Evolutionary conservation across 2,888 invertebrate species (phyloP).

Genomic region (Lissonota sp.): DNA sequence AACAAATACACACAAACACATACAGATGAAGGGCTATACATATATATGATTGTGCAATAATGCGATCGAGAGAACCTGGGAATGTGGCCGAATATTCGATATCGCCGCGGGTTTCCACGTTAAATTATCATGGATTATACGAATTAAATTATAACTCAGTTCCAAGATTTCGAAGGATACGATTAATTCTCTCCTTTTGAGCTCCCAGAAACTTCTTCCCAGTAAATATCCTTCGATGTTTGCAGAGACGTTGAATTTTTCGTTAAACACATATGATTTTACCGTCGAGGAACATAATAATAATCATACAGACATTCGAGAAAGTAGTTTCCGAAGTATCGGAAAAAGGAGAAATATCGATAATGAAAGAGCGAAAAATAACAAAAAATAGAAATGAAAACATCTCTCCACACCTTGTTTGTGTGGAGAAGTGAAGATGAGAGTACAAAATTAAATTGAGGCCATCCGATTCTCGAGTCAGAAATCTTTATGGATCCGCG

Average conservation of each 20-base stretch:
- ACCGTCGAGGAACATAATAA: neutral
- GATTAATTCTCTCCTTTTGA: too few species aligned
- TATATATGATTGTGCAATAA: neutral
- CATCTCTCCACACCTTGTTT: too few species aligned
- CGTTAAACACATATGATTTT: neutral
- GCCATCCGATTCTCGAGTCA: conserved; percentile 58
- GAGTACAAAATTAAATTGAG: conserved; percentile 51
- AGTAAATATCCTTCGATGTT: neutral
- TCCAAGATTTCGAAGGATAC: neutral
- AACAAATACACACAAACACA: conserved; percentile 2
- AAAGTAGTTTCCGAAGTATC: too few species aligned
- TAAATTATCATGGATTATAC: conserved; percentile 8
- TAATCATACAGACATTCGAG: too few species aligned
- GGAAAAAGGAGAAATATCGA: neutral
- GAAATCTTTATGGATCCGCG: neutral
- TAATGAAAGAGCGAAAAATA: conserved; percentile 32
- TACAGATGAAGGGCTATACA: neutral
- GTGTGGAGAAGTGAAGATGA: neutral
- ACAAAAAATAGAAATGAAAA: conserved; percentile 21
- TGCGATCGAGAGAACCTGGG: neutral
- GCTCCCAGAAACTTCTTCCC: neutral
- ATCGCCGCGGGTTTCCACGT: neutral
- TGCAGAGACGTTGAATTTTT: neutral
- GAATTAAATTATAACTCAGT: neutral
- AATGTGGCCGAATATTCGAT: conserved; percentile 30